Base-by-base conservation (phyloP, 2,797 vertebrate genomes). In the Cercopithecus neglectus region DNA sequence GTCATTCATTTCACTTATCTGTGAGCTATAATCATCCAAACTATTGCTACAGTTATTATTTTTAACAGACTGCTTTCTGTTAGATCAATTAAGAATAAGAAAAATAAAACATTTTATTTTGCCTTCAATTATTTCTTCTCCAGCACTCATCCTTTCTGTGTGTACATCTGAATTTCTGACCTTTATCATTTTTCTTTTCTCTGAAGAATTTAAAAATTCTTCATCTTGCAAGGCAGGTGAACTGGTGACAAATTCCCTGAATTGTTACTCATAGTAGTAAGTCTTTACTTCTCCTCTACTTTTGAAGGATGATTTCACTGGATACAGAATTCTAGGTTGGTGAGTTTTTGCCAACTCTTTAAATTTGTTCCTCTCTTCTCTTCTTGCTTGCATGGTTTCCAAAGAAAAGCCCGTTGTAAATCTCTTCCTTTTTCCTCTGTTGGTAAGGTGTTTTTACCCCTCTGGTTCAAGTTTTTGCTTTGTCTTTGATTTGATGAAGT, bases 371-470 rank as follows among this genome's bases (percentile, higher is more conserved):
- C 6, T 28, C 61, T 28, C 9, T 16, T 48, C 5, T 46, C 16
- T 88, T 95, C 75, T 48, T 53, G 5, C 70, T 89, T 87, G n/a
- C 36, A 41, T 72, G 39, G n/a, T 86, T 92, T 96, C 36, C 84
- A 74, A 46, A 70, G 48, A 96, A 30, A n/a, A 57, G 12, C 82
- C 28, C 14, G 48, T 1, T 89, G n/a, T 22, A 72, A 75, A 76
- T 89, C 22, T 44, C 39, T 6, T 79, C 17, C 14, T 76, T 83
- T 16, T 93, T 87, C 39, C 9, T 88, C 16, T 61, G 13, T 41
- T 78, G 11, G 17, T 48, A 64, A 95, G 14, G 28, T 30, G 3
- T 2, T 89, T 84, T 78, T 48, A 33, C 5, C 74, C 30, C 46
- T 72, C 44, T 76, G 30, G 3, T 46, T 86, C 26, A 93, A 44